A percentile compares a stretch with the other conserved stretches of the same genome.
These are phyloP conservation scores for Amblyteles armatorius DNA, from an alignment of 2,888 invertebrate species.

Conservation along the genomic window DNA sequence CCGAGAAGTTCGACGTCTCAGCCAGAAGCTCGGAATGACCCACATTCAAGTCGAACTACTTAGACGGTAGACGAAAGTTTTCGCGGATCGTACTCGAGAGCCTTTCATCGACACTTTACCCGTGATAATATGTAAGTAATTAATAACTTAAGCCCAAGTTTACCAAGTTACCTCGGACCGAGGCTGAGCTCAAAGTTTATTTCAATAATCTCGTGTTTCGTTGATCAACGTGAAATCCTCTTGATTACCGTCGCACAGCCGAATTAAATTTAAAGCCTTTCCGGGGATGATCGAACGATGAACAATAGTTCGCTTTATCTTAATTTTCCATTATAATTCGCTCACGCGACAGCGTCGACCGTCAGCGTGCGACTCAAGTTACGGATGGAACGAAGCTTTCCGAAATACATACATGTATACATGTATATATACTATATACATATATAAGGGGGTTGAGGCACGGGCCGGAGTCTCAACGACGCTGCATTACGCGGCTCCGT, in stretches of 20 bases:
- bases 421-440: no score
- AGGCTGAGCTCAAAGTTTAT: background rate
- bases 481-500: constrained; percentile 63
- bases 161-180: background rate
- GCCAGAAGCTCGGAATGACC: constrained; percentile 40
- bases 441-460: background rate
- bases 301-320: constrained; percentile 18
- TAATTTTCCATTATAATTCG: constrained; percentile 27
- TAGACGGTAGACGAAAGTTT: constrained; percentile 50
- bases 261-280: background rate
- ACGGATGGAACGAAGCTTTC: constrained; percentile 36
- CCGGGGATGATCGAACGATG: background rate
- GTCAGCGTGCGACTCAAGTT: background rate
- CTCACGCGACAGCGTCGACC: constrained; percentile 23
- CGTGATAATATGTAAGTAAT: constrained; percentile 51
- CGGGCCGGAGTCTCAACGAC: constrained; percentile 32
- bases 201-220: background rate
- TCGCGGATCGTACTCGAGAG: constrained; percentile 31
- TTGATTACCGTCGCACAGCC: background rate
- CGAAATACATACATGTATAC: background rate
- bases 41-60: constrained; percentile 43
- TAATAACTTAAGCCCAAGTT: background rate
- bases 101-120: constrained; percentile 36
- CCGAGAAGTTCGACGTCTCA: constrained; percentile 51
- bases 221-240: background rate